Percentiles rank a stretch among this genome's conserved stretches.
Evolutionary conservation across 1,140 invertebrate species (phyloP).

Genomic region (Campoletis sonorensis): DNA sequence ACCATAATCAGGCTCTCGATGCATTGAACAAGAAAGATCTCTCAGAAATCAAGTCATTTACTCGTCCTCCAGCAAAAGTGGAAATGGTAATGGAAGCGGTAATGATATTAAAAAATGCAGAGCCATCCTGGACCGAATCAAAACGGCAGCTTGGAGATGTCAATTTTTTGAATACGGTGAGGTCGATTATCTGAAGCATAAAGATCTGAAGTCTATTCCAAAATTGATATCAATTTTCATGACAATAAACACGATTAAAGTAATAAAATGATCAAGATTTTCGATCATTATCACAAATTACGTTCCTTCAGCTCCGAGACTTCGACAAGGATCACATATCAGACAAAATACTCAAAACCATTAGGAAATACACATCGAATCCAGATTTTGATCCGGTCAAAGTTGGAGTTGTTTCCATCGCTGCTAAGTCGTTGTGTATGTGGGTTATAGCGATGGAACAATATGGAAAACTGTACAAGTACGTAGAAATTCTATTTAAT

Average conservation of each 20-base stretch:
- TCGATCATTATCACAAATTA: neutral
- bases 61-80: constrained; percentile 87
- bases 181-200: neutral
- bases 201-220: neutral
- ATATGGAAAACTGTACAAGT: constrained; percentile 91
- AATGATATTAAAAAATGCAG: constrained; percentile 86
- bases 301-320: constrained; percentile 80
- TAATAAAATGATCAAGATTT: too few species aligned
- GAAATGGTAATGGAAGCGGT: constrained; percentile 94
- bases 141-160: constrained; percentile 89
- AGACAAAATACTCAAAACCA: constrained; percentile 87
- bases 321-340: constrained; percentile 93
- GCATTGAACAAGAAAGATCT: constrained; percentile 92
- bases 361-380: constrained; percentile 86
- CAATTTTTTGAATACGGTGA: constrained; percentile 82
- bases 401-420: constrained; percentile 86
- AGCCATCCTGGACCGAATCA: constrained; percentile 90
- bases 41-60: constrained; percentile 91
- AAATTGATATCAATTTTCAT: neutral
- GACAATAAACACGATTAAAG: too few species aligned
- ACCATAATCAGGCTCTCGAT: constrained; percentile 81
- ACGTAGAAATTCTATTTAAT: neutral
- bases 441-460: constrained; percentile 95
- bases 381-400: constrained; percentile 92
- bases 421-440: constrained; percentile 90